A percentile compares a stretch with the other conserved stretches of the same genome.
phyloP scores from a whole-genome alignment of 2,113 vertebrate species.

The Peromyscus maniculatus region DNA sequence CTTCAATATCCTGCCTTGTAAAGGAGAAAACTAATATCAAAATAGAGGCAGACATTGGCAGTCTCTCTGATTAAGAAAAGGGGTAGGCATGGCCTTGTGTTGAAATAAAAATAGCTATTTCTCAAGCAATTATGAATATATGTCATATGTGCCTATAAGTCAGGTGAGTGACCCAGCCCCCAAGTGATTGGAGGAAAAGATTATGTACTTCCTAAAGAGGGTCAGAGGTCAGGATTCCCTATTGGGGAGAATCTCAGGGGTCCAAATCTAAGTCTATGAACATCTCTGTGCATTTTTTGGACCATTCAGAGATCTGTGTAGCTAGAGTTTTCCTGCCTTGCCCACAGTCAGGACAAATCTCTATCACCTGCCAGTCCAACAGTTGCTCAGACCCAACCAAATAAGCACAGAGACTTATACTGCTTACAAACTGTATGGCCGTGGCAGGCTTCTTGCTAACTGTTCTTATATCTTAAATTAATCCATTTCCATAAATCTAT shows the following conservation, averaged over 20 bases:
- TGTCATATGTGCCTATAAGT: not conserved
- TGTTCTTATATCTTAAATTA: too few relatives aligned
- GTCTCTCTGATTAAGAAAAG: conserved; percentile 51
- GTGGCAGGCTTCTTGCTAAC: too few relatives aligned
- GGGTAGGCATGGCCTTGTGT: not conserved
- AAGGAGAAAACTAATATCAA: conserved; percentile 40
- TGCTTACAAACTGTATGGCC: too few relatives aligned
- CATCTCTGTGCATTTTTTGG: not conserved
- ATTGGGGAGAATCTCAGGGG: not conserved
- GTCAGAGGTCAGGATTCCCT: not conserved
- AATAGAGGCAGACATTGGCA: not conserved
- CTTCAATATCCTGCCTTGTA: conserved; percentile 15
- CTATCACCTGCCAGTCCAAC: too few relatives aligned
- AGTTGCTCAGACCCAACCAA: too few relatives aligned
- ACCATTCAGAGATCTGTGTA: not conserved
- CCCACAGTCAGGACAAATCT: too few relatives aligned
- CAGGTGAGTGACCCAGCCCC: not conserved
- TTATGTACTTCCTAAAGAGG: conserved; percentile 29
- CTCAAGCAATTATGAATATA: not conserved
- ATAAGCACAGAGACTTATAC: too few relatives aligned
- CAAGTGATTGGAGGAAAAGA: not conserved
- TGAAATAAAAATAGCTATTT: conserved; percentile 4
- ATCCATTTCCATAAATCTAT: too few relatives aligned
- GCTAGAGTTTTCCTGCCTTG: too few relatives aligned
- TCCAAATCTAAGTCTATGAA: not conserved